Evolutionary conservation across 2,888 invertebrate genomes (phyloP).

Genomic region (Athripsodes cinereus): DNA sequence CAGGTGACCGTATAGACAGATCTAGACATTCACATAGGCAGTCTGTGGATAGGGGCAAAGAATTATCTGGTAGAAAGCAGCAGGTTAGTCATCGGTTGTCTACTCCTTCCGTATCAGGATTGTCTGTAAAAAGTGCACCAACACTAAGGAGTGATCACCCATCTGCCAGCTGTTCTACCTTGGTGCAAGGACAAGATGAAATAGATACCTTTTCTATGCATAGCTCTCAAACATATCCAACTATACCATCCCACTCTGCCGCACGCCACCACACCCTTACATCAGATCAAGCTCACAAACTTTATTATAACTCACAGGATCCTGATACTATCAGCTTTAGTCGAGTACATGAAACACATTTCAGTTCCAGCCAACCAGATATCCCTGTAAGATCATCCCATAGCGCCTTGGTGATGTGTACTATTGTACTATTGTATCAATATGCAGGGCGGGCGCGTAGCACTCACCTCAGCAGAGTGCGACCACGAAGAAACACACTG

Average conservation of each 20-base stretch:
- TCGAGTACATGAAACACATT: slow-evolving; percentile 44
- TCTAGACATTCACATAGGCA: slow-evolving; percentile 12
- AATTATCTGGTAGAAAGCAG: slow-evolving; percentile 36
- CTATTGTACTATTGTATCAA: slow-evolving; percentile 42
- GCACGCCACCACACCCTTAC: slow-evolving; percentile 43
- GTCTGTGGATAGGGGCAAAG: slow-evolving; percentile 5
- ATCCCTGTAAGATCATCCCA: slow-evolving; percentile 43
- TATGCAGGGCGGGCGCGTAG: slow-evolving; percentile 48
- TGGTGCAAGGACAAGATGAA: slow-evolving; percentile 39
- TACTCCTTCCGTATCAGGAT: slow-evolving; percentile 47
- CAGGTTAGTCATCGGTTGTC: slow-evolving; percentile 41
- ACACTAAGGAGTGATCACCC: slow-evolving; percentile 49
- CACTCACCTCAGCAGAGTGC: slow-evolving; percentile 42
- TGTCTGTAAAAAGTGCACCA: slow-evolving; percentile 44
- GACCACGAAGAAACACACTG: slow-evolving; percentile 42
- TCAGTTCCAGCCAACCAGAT: slow-evolving; percentile 49
- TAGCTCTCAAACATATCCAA: slow-evolving; percentile 46
- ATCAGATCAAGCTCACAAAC: slow-evolving; percentile 45
- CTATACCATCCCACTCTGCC: slow-evolving; percentile 2
- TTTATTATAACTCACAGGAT: slow-evolving; percentile 36
- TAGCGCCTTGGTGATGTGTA: slow-evolving; percentile 35
- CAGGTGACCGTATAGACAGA: not conserved
- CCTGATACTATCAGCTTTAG: slow-evolving; percentile 41
- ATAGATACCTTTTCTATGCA: slow-evolving; percentile 46
- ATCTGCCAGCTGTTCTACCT: slow-evolving; percentile 47